Evolutionary conservation across 2,797 vertebrate genomes (phyloP), one percentile per base, ranked within the genome.

Genomic region (Scolopax bukidnonensis): DNA sequence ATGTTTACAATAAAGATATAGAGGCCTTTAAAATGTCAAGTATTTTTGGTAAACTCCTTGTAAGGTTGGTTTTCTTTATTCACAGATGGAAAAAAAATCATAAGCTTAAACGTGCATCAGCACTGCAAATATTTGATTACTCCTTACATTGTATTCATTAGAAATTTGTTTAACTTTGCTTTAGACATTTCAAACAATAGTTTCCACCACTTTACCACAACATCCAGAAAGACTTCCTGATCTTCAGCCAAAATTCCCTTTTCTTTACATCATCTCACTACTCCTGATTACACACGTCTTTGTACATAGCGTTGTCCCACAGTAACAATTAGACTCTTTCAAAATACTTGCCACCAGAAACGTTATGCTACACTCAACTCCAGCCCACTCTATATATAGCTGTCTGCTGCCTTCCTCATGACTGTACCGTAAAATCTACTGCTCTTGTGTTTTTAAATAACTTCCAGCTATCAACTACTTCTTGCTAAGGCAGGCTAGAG

Each of bases 101-200:
- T 45, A 63, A 87, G 57, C 21, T 91, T 61, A 36, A 47, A 78
- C 47, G 43, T 63, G 30, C 59, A 84, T 65, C 61, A 41, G 30
- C 28, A 45, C 47, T 73, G 27, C 47, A 91, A 90, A 38, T 60
- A 81, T 51, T 76, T 86, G 69, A 73, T 84, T 76, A 41, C 51
- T 89, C 28, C 12, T 78, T 36, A 41, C 0, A 1, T n/a, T 84
- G 51, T 75, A 61, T 54, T 83, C 53, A 53, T 41, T 84, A 86
- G 12, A 79, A 86, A 81, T 73, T 33, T 93, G 93, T 96, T 94
- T 96, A 86, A 23, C 36, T 91, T 93, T 73, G 73, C 16, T 92
- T 81, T 84, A 82, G 78, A 56, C 32, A 54, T 88, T 53, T 94
- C 89, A 95, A 95, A 96, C 84, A 96, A 73, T 86, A 71, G 89